A percentile compares a stretch with the other conserved stretches of the same genome.
These are phyloP conservation scores for Agriopis aurantiaria DNA, from an alignment of 2,888 invertebrate genomes.

Conservation along the genomic window DNA sequence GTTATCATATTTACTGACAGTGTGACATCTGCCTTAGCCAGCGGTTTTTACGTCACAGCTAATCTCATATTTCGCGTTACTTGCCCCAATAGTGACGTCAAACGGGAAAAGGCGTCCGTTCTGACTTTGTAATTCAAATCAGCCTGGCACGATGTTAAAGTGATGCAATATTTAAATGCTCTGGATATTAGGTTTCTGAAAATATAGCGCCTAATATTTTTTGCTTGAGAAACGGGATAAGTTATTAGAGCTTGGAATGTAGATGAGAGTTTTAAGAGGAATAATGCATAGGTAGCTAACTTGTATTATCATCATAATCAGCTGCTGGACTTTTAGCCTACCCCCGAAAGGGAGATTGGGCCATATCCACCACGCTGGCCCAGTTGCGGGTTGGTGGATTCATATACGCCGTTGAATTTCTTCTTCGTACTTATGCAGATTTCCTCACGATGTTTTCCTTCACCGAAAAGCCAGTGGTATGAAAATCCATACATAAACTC, in stretches of 20 bases:
- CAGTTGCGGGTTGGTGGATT: too few relatives aligned
- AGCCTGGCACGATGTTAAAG: slow-evolving; percentile 65
- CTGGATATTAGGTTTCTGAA: slow-evolving; percentile 73
- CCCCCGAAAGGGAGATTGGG: too few relatives aligned
- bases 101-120: slow-evolving; percentile 67
- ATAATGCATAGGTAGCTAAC: not conserved
- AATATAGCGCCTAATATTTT: slow-evolving; percentile 65
- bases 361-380: too few relatives aligned
- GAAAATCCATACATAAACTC: too few relatives aligned
- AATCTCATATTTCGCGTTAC: slow-evolving; percentile 53
- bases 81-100: slow-evolving; percentile 56
- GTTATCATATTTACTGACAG: not conserved
- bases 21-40: not conserved
- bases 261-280: slow-evolving; percentile 12
- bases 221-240: slow-evolving; percentile 31
- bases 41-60: slow-evolving; percentile 29
- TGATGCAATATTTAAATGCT: slow-evolving; percentile 76
- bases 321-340: too few relatives aligned
- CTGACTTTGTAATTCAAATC: slow-evolving; percentile 84
- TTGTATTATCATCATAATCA: too few relatives aligned
- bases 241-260: slow-evolving; percentile 15
- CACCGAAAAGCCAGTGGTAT: too few relatives aligned
- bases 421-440: too few relatives aligned
- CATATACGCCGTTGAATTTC: too few relatives aligned
- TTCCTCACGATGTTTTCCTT: too few relatives aligned